phyloP scores from a whole-genome alignment of 2,797 vertebrate species.

The Setipinna tenuifilis region DNA sequence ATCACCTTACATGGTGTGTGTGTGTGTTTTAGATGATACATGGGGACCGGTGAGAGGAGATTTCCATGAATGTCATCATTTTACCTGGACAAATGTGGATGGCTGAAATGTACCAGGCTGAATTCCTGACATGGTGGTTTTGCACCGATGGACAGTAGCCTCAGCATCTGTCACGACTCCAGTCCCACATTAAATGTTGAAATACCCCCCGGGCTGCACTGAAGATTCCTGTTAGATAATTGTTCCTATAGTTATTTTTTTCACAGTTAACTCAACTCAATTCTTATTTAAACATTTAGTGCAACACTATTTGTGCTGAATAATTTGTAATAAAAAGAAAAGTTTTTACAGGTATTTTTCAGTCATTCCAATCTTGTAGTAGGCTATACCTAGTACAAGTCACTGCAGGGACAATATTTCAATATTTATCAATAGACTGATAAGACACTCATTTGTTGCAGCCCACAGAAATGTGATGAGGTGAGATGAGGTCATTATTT shows the following conservation, averaged over 20 bases:
- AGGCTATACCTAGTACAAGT: too few species aligned
- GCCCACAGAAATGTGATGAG: not conserved
- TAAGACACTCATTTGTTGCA: not conserved
- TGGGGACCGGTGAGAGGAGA: not conserved
- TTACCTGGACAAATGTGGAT: not conserved
- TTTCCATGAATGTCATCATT: constrained; percentile 24
- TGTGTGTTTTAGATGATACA: not conserved
- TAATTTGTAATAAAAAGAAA: too few species aligned
- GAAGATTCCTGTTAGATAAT: too few species aligned
- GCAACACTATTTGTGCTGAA: not conserved
- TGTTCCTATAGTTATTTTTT: not conserved
- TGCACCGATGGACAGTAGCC: not conserved
- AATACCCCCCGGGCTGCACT: not conserved
- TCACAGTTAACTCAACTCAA: not conserved
- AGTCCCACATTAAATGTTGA: not conserved
- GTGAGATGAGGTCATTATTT: not conserved
- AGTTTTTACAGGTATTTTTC: too few species aligned
- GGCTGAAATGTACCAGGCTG: not conserved
- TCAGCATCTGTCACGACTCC: not conserved
- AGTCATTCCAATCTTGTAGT: too few species aligned
- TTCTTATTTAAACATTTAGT: not conserved
- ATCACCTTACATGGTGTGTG: not conserved
- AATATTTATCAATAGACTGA: not conserved
- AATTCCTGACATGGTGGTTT: not conserved
- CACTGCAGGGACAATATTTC: too few species aligned